Conservation (phyloP, 2,797 vertebrate species). For the Microctenopoma lineatum region DNA sequence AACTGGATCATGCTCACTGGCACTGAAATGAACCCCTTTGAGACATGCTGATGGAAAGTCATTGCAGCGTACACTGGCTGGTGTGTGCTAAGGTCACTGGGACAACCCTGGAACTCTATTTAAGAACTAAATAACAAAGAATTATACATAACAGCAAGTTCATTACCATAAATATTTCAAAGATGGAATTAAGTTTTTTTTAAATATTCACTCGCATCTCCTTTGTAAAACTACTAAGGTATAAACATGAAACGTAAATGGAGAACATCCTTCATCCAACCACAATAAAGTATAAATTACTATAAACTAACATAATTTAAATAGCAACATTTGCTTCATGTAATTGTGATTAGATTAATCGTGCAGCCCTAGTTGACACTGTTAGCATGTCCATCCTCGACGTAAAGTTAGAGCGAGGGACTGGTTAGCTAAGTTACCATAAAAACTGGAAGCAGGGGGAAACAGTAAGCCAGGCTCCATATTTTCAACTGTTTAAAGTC, state of each 20-base stretch:
- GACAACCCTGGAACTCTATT: conserved; percentile 30
- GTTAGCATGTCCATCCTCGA: no score
- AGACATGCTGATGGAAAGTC: conserved; percentile 4
- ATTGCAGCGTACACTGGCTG: background rate
- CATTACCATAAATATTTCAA: conserved; percentile 52
- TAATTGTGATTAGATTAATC: no score
- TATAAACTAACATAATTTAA: no score
- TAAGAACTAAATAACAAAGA: conserved; percentile 45
- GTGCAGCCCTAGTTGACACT: no score
- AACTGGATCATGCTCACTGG: conserved; percentile 4
- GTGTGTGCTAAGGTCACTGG: conserved; percentile 13
- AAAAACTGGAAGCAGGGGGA: no score
- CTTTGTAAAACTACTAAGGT: conserved; percentile 30
- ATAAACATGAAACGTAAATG: conserved; percentile 47
- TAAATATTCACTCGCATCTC: conserved; percentile 25
- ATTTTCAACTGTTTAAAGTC: background rate
- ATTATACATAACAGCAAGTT: conserved; percentile 46
- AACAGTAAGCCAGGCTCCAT: background rate
- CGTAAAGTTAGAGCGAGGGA: no score
- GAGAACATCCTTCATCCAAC: conserved; percentile 27
- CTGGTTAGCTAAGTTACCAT: no score
- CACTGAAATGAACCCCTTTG: conserved; percentile 3
- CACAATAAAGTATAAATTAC: background rate
- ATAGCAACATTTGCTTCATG: no score
- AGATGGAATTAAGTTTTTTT: conserved; percentile 30